Conservation (phyloP, 2,113 vertebrate genomes). For the Apus apus region DNA sequence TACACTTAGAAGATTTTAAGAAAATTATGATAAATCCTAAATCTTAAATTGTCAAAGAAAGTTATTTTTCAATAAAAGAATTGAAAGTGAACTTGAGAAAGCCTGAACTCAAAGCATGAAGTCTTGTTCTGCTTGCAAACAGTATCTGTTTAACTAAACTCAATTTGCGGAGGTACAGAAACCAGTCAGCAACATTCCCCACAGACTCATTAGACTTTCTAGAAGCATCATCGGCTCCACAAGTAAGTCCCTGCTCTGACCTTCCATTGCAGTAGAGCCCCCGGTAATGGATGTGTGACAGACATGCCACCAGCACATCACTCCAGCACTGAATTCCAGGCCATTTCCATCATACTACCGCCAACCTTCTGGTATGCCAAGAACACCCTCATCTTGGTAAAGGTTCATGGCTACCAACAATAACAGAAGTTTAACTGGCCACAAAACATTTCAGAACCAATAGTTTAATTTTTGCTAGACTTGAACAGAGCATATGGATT, state of each 20-base stretch:
- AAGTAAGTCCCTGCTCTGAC: neutral
- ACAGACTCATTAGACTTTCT: neutral
- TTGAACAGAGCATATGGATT: neutral
- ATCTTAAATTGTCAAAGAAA: neutral
- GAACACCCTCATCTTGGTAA: neutral
- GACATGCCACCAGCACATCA: neutral
- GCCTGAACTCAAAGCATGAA: neutral
- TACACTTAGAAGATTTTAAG: neutral
- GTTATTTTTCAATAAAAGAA: neutral
- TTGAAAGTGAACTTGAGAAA: neutral
- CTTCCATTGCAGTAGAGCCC: rapidly evolving
- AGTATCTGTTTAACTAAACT: neutral
- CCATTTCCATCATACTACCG: neutral
- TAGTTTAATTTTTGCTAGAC: neutral
- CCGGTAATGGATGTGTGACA: rapidly evolving
- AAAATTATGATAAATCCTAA: neutral
- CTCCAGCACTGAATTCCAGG: neutral
- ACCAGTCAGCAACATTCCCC: neutral
- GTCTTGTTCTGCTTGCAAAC: neutral
- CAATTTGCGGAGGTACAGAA: neutral
- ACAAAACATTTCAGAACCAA: neutral
- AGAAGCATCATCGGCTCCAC: neutral
- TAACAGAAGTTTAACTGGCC: neutral
- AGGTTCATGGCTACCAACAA: neutral
- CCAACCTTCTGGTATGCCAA: neutral